phyloP scores from a whole-genome alignment of 2,888 invertebrate genomes.

The Apeira syringaria region DNA sequence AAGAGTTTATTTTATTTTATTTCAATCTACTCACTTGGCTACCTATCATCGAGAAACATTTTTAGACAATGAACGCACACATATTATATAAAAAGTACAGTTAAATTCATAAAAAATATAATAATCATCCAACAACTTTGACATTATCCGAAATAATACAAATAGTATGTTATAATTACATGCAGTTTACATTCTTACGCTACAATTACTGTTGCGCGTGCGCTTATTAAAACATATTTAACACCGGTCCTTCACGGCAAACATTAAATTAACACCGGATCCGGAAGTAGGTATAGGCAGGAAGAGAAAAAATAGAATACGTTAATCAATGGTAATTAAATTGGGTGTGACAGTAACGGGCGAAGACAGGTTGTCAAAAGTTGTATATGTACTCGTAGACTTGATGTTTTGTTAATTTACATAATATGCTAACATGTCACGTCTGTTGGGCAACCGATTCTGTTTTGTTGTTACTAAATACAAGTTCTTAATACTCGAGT shows the following conservation, averaged over 20 bases:
- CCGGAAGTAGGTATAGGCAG: conserved; percentile 40
- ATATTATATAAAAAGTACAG: neutral
- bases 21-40: no score
- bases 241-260: conserved; percentile 32
- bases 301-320: conserved; percentile 38
- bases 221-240: conserved; percentile 20
- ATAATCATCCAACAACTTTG: neutral
- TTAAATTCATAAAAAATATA: no score
- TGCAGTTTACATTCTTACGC: no score
- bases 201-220: conserved; percentile 24
- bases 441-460: conserved; percentile 1
- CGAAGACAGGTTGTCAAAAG: conserved; percentile 19
- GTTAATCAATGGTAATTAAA: conserved; percentile 35
- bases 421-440: conserved; percentile 14
- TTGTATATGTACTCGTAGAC: neutral
- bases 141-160: neutral
- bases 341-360: conserved; percentile 28
- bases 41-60: no score
- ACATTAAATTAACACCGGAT: conserved; percentile 41
- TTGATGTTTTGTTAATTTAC: conserved; percentile 4
- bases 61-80: no score
- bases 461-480: conserved; percentile 5
- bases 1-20: no score
- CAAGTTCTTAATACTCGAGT: neutral
- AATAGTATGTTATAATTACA: conserved; percentile 9